phyloP scores from a whole-genome alignment of 2,888 invertebrate genomes.

The Capitulum mitella region DNA sequence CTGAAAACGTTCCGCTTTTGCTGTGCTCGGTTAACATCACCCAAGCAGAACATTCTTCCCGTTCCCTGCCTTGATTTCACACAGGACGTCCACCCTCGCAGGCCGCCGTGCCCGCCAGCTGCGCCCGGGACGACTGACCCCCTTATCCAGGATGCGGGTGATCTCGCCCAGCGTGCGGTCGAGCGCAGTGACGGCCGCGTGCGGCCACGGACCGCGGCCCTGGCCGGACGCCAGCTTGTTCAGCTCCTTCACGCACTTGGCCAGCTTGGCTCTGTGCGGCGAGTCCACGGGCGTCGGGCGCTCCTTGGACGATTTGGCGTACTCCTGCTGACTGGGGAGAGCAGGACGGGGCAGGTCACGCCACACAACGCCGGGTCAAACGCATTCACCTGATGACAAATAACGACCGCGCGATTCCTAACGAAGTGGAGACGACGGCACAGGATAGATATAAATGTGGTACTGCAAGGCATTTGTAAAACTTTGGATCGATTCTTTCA shows the following conservation, averaged over 20 bases:
- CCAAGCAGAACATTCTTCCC: too few relatives aligned
- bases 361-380: too few relatives aligned
- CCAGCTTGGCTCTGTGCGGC: conserved; percentile 46
- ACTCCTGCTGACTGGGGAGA: conserved; percentile 49
- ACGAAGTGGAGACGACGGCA: too few relatives aligned
- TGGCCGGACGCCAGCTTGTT: conserved; percentile 49
- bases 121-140: conserved; percentile 43
- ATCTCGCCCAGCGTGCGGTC: conserved; percentile 54
- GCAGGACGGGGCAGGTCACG: background rate
- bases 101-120: background rate
- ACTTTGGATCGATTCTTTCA: too few relatives aligned
- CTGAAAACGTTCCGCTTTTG: too few relatives aligned
- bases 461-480: too few relatives aligned
- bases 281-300: conserved; percentile 41
- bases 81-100: too few relatives aligned
- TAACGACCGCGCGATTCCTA: too few relatives aligned
- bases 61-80: too few relatives aligned
- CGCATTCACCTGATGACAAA: too few relatives aligned
- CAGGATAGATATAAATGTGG: too few relatives aligned
- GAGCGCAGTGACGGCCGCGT: conserved; percentile 49
- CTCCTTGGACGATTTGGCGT: conserved; percentile 49
- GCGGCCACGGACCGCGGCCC: conserved; percentile 49
- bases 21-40: too few relatives aligned
- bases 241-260: conserved; percentile 48
- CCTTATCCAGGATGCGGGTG: conserved; percentile 49